These are phyloP conservation scores for Trididemnum miniatum DNA, from an alignment of 23 tunicate genomes.

Conservation along the genomic window DNA sequence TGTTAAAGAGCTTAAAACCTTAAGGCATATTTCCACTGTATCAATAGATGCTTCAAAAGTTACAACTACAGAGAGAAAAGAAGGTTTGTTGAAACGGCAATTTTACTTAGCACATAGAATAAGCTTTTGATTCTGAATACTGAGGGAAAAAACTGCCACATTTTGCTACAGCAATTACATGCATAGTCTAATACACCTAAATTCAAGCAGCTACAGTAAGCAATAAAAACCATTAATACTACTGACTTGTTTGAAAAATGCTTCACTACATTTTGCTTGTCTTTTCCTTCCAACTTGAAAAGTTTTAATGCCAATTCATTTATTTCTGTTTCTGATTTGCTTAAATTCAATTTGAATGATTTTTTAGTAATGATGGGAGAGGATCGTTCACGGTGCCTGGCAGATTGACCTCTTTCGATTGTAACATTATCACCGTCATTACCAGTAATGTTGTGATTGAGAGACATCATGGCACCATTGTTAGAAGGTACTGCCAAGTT, in stretches of 20 bases:
- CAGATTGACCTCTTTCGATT: not conserved
- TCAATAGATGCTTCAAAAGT: no score
- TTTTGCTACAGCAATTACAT: no score
- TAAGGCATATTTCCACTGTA: no score
- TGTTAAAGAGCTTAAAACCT: no score
- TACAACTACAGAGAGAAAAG: no score
- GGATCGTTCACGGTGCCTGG: not conserved
- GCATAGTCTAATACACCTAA: no score
- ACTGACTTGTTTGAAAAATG: not conserved
- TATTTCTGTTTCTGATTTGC: not conserved
- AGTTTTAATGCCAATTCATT: not conserved
- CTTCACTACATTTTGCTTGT: not conserved
- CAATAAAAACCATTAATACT: not conserved
- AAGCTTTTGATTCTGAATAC: no score
- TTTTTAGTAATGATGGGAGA: not conserved
- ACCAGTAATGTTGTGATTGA: not conserved
- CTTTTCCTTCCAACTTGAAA: not conserved
- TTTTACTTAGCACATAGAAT: no score
- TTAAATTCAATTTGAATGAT: not conserved
- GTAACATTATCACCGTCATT: not conserved
- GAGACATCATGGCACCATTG: not conserved
- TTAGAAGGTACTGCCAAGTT: not conserved
- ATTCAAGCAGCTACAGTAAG: no score
- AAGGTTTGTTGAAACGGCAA: no score
- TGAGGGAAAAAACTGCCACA: no score